Conservation (phyloP, 2,797 vertebrate species). For the Galagoides demidoff region DNA sequence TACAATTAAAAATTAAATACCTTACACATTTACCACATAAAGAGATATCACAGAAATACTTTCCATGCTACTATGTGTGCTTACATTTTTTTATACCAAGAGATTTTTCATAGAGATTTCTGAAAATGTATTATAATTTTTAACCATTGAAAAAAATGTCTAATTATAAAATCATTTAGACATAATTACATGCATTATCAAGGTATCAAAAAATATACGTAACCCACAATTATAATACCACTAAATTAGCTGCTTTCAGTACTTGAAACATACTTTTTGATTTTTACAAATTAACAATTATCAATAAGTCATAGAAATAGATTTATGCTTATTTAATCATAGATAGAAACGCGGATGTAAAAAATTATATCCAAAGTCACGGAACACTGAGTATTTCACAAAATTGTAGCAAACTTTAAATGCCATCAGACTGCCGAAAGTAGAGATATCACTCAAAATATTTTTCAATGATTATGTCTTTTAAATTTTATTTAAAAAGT, state of each 20-base stretch:
- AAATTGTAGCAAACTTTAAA: background rate
- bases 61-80: background rate
- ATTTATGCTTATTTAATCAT: background rate
- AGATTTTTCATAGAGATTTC: background rate
- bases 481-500: background rate
- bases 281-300: slow-evolving; percentile 3
- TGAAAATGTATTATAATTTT: background rate
- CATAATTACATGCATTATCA: background rate
- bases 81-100: background rate
- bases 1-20: background rate
- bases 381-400: background rate
- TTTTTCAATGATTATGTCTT: background rate
- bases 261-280: background rate
- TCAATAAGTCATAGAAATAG: background rate
- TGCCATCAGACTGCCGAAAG: background rate
- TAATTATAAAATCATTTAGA: background rate
- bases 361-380: background rate
- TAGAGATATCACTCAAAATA: background rate
- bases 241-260: background rate
- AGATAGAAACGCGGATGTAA: background rate
- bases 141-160: background rate
- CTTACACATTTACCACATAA: background rate
- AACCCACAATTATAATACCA: background rate
- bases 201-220: background rate
- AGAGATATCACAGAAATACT: background rate